phyloP scores from a whole-genome alignment of 2,888 invertebrate genomes.

The Pherbina coryleti region DNA sequence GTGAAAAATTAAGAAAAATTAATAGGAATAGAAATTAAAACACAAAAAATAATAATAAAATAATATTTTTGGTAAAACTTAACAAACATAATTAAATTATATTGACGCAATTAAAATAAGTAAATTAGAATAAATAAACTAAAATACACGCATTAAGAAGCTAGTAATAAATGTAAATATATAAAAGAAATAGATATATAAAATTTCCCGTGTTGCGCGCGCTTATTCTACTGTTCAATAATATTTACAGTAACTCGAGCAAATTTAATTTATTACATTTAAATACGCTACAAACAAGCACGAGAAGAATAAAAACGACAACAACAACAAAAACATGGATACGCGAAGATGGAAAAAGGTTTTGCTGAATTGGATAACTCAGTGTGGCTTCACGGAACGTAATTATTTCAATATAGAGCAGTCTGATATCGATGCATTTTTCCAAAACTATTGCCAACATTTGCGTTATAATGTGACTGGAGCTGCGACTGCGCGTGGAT shows the following conservation, averaged over 20 bases:
- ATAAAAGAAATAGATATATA: background rate
- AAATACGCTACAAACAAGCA: background rate
- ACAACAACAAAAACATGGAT: slow-evolving; percentile 51
- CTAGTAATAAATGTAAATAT: background rate
- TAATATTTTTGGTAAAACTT: background rate
- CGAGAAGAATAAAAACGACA: background rate
- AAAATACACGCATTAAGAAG: background rate
- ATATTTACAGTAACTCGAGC: background rate
- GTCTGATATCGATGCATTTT: slow-evolving; percentile 63
- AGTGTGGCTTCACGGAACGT: slow-evolving; percentile 56
- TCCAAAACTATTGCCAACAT: slow-evolving; percentile 48
- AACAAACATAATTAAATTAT: background rate
- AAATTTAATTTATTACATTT: background rate
- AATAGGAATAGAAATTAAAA: slow-evolving; percentile 27
- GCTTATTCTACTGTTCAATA: background rate
- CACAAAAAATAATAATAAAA: slow-evolving; percentile 24
- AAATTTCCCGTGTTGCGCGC: background rate
- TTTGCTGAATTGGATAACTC: slow-evolving; percentile 60
- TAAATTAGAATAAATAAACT: too few relatives aligned
- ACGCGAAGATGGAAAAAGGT: slow-evolving; percentile 57
- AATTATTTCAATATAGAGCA: slow-evolving; percentile 60
- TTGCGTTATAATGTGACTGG: slow-evolving; percentile 34
- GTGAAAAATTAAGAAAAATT: slow-evolving; percentile 26
- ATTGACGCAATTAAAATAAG: background rate
- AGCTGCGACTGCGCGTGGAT: background rate